phyloP scores from a whole-genome alignment of 2,888 invertebrate species.

The Microplitis manilae region DNA sequence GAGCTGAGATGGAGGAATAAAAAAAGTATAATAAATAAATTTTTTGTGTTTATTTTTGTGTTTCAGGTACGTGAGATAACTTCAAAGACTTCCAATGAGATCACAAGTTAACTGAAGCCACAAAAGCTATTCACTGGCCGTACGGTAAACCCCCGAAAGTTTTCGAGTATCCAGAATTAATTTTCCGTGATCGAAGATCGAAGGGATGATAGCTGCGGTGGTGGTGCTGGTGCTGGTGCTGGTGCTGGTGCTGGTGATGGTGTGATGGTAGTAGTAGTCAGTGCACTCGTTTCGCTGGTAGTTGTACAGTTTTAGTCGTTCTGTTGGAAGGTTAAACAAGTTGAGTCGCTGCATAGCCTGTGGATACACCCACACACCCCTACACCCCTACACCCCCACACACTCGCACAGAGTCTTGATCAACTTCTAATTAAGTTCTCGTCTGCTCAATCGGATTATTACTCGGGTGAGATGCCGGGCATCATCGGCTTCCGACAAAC shows the following conservation, averaged over 20 bases:
- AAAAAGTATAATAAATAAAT: neutral
- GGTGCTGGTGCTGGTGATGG: neutral
- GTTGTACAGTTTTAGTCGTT: conserved; percentile 19
- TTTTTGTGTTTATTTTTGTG: conserved; percentile 47
- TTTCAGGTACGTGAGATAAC: conserved; percentile 57
- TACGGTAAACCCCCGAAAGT: conserved; percentile 8
- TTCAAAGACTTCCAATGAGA: neutral
- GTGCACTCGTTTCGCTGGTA: conserved; percentile 5
- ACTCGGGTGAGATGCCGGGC: conserved; percentile 34
- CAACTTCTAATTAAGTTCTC: conserved; percentile 50
- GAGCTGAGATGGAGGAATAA: neutral
- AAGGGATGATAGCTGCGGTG: conserved; percentile 7
- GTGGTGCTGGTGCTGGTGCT: too few relatives aligned
- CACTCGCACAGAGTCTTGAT: conserved; percentile 46
- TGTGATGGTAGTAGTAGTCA: too few relatives aligned
- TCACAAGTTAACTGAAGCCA: conserved; percentile 12
- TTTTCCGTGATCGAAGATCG: conserved; percentile 39
- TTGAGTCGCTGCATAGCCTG: conserved; percentile 23
- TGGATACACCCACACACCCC: neutral
- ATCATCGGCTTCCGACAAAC: conserved; percentile 28
- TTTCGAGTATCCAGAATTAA: conserved; percentile 44
- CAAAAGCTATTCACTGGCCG: conserved; percentile 29
- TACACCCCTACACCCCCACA: conserved; percentile 26
- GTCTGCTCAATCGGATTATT: conserved; percentile 47
- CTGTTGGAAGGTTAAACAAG: conserved; percentile 50